A percentile compares a stretch with the other conserved stretches of the same genome.
phyloP scores from a whole-genome alignment of 2,113 vertebrate species.

The Narcine bancroftii region DNA sequence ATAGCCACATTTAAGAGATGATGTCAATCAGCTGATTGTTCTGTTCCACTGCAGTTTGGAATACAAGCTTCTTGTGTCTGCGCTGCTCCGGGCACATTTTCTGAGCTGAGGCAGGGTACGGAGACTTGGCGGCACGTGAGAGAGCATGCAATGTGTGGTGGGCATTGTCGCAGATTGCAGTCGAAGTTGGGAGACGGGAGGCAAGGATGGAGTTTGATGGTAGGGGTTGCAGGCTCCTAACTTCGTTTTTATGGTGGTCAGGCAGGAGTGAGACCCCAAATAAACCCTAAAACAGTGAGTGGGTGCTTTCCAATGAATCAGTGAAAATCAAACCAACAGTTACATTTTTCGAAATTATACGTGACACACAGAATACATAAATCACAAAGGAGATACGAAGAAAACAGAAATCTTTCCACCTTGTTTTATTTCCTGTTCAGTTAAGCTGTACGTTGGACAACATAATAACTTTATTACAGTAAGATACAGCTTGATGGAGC shows the following conservation, averaged over 20 bases:
- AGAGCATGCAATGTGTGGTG: not conserved
- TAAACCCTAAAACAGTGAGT: not conserved
- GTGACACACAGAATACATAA: not conserved
- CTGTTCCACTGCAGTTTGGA: not conserved
- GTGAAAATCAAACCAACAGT: not conserved
- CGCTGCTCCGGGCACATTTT: not conserved
- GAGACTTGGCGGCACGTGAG: not conserved
- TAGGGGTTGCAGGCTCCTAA: not conserved
- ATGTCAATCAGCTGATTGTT: not conserved
- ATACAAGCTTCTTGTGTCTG: not conserved
- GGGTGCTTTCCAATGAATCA: not conserved
- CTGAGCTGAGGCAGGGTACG: not conserved
- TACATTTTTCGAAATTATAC: not conserved
- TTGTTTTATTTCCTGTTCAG: not conserved
- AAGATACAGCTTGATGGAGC: not conserved
- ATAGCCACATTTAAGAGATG: not conserved
- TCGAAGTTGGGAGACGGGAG: not conserved
- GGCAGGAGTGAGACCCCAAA: not conserved
- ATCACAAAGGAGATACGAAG: no score
- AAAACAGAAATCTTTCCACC: no score
- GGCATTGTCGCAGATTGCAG: not conserved
- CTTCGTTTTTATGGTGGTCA: not conserved
- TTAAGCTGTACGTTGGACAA: slow-evolving; percentile 12
- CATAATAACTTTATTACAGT: slow-evolving; percentile 21
- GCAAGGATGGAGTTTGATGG: not conserved